Percentiles rank a stretch among this genome's conserved stretches.
These are phyloP conservation scores for Pteria penguin DNA, from an alignment of 2,888 invertebrate genomes.

Conservation along the genomic window DNA sequence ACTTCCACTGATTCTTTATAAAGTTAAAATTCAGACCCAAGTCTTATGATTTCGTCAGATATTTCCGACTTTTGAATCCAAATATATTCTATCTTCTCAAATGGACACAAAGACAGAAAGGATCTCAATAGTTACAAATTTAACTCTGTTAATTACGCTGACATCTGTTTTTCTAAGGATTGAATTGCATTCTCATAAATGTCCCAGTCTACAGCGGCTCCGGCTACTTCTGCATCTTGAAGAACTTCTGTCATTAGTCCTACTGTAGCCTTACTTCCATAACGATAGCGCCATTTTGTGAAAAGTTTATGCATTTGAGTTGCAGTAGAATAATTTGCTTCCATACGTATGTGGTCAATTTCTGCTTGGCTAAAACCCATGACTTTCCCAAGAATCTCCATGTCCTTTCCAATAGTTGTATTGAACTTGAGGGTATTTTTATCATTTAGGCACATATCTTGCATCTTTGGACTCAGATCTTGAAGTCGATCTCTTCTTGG, in stretches of 20 bases:
- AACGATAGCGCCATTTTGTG: not conserved
- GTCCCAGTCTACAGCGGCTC: not conserved
- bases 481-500: not conserved
- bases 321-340: not conserved
- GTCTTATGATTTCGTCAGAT: too few relatives aligned
- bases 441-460: not conserved
- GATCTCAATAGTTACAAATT: too few relatives aligned
- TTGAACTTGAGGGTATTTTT: not conserved
- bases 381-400: not conserved
- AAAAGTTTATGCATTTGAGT: not conserved
- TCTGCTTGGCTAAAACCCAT: not conserved
- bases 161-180: too few relatives aligned
- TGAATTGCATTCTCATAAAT: too few relatives aligned
- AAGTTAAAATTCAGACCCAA: too few relatives aligned
- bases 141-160: too few relatives aligned
- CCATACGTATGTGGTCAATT: not conserved
- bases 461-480: not conserved
- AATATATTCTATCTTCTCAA: too few relatives aligned
- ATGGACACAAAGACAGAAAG: too few relatives aligned
- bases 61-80: too few relatives aligned
- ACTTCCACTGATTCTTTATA: too few relatives aligned
- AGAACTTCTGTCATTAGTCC: not conserved
- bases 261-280: not conserved
- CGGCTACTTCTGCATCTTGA: not conserved
- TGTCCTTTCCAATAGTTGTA: not conserved